Evolutionary conservation across 1,140 invertebrate species (phyloP), one percentile per base, ranked within the genome.

Genomic region (Heterodera carotae): DNA sequence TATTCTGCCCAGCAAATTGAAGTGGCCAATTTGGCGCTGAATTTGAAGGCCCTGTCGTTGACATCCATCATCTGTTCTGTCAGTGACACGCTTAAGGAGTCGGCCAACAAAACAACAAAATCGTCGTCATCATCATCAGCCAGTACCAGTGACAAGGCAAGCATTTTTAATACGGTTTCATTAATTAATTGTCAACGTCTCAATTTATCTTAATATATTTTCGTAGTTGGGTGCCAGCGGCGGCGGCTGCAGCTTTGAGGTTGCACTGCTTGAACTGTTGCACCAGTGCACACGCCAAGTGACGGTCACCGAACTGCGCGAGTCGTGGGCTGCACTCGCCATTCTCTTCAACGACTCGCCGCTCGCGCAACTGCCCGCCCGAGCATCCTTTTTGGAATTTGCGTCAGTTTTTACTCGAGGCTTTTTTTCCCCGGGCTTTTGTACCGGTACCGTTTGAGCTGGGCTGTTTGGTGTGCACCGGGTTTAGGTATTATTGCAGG

Each of bases 11-110:
- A 84, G 1, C 85, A 87, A 72, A 31, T 82, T n/a, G 70, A 77
- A 43, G 77, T 88, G n/a, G 80, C 85, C 15, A 79, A 82, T 72
- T 70, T 87, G 27, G 34, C 86, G 6, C 72, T 86, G 1, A 81
- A 74, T 29, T 92, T 95, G 71, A 91, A 92, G 83, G 93, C 94
- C 0, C 92, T 95, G 89, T 93, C 93, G 1, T 91, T 93, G 78
- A 93, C 95, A 84, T 93, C 92, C 34, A 90, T 95, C 74, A 92
- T 95, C n/a, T 92, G 93, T 89, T 94, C 93, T 2, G 91, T 94
- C 18, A 92, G 91, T 92, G 86, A 93, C 93, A 56, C 91, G 94
- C 43, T 93, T 92, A 88, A 92, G 92, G 77, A 93, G 92, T 27
- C 92, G 93, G 22, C 90, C 91, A 10, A 92, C 84, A 71, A 86